A percentile compares a stretch with the other conserved stretches of the same genome.
Conservation (phyloP, 2,888 invertebrate species). For the Agriopis marginaria region DNA sequence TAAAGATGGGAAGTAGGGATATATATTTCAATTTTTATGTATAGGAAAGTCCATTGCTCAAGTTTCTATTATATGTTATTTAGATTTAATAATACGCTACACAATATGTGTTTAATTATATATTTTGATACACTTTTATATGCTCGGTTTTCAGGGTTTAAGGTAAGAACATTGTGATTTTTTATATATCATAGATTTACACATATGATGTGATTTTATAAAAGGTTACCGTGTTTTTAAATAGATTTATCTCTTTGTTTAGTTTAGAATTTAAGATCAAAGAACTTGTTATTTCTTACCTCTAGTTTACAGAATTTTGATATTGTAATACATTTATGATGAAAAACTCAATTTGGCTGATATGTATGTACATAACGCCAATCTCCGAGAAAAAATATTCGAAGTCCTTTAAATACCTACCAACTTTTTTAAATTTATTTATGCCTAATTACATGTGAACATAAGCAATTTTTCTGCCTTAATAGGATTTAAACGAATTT, state of each 20-base stretch:
- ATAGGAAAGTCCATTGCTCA: background rate
- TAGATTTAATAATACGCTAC: background rate
- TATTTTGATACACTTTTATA: conserved; percentile 28
- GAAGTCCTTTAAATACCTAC: too few species aligned
- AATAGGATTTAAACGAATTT: conserved; percentile 11
- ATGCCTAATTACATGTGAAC: background rate
- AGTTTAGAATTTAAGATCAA: background rate
- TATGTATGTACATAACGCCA: too few species aligned
- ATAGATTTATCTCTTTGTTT: background rate
- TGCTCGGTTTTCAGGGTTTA: conserved; percentile 30
- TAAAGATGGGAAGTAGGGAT: background rate
- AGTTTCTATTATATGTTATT: background rate
- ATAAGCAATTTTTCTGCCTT: background rate
- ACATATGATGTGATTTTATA: conserved; percentile 38
- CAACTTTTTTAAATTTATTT: background rate
- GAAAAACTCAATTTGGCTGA: background rate
- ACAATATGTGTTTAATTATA: background rate
- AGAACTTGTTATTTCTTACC: background rate
- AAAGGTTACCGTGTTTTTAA: conserved; percentile 31
- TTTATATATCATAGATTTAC: conserved; percentile 17
- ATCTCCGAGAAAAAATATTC: too few species aligned
- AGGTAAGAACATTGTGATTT: conserved; percentile 20
- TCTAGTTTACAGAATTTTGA: background rate
- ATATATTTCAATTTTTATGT: background rate
- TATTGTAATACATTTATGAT: background rate